These are phyloP conservation scores for Caenorhabditis panamensis DNA, from an alignment of 2,888 invertebrate species.

Conservation along the genomic window DNA sequence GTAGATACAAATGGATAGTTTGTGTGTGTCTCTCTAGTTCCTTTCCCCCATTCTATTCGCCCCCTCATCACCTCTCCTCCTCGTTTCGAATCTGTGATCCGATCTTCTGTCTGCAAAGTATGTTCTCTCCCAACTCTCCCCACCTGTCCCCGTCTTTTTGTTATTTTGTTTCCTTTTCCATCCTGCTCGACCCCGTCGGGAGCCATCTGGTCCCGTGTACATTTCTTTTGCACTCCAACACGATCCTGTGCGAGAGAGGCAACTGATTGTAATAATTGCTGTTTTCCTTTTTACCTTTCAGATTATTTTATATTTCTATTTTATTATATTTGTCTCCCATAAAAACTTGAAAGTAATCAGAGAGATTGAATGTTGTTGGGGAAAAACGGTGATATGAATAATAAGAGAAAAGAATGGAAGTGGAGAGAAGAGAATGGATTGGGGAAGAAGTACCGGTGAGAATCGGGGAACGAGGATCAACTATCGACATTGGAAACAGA, in stretches of 20 bases:
- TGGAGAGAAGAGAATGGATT: slow-evolving; percentile 13
- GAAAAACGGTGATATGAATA: slow-evolving; percentile 33
- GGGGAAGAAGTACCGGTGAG: background rate
- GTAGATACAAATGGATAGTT: slow-evolving; percentile 33
- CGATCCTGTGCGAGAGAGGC: background rate
- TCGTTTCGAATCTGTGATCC: slow-evolving; percentile 57
- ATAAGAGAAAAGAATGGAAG: slow-evolving; percentile 28
- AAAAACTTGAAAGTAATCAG: slow-evolving; percentile 18
- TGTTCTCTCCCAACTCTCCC: slow-evolving; percentile 13
- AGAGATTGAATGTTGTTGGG: background rate
- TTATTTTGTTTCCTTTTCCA: slow-evolving; percentile 22
- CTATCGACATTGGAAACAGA: slow-evolving; percentile 73
- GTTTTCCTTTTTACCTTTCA: slow-evolving; percentile 2
- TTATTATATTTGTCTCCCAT: slow-evolving; percentile 28
- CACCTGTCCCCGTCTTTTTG: slow-evolving; percentile 26
- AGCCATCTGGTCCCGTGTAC: slow-evolving; percentile 24
- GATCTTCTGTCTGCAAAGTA: slow-evolving; percentile 49
- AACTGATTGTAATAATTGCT: slow-evolving; percentile 15
- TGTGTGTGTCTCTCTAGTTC: slow-evolving; percentile 7
- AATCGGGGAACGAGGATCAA: background rate
- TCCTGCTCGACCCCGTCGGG: slow-evolving; percentile 2
- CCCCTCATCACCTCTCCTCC: slow-evolving; percentile 10
- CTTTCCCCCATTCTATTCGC: background rate
- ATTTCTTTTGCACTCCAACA: slow-evolving; percentile 30
- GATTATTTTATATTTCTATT: slow-evolving; percentile 19